Conservation (phyloP, 1,140 invertebrate species). For the Copidosoma floridanum region DNA sequence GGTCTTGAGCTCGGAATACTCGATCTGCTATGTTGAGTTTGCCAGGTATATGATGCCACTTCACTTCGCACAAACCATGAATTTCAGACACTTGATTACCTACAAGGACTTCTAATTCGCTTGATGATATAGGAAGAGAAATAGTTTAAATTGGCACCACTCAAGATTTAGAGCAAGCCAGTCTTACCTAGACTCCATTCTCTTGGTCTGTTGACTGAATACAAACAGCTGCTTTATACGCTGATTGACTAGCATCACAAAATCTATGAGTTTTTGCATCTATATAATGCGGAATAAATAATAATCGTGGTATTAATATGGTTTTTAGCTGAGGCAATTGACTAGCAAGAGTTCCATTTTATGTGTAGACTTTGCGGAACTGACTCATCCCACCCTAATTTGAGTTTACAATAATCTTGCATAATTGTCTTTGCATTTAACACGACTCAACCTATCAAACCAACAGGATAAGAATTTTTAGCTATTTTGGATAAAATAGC, state of each 20-base stretch:
- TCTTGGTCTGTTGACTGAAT: background rate
- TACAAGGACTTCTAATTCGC: background rate
- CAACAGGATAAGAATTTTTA: slow-evolving; percentile 41
- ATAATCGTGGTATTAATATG: too few species aligned
- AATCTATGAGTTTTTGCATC: background rate
- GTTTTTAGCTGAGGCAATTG: background rate
- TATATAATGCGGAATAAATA: background rate
- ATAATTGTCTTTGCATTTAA: slow-evolving; percentile 42
- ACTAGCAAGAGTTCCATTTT: background rate
- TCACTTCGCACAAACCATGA: background rate
- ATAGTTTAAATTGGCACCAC: background rate
- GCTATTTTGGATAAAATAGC: slow-evolving; percentile 18
- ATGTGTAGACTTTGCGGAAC: background rate
- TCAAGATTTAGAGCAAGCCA: background rate
- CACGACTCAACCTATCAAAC: slow-evolving; percentile 42
- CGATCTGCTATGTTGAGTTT: slow-evolving; percentile 34
- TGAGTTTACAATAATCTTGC: slow-evolving; percentile 11
- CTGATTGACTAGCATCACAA: slow-evolving; percentile 18
- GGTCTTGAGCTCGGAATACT: slow-evolving; percentile 24
- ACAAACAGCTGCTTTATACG: slow-evolving; percentile 14
- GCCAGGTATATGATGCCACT: slow-evolving; percentile 36
- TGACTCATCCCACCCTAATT: slow-evolving; percentile 9
- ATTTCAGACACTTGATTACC: background rate
- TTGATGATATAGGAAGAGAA: background rate
- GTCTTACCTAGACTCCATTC: too few species aligned